Percentiles rank a stretch among this genome's conserved stretches.
Conservation (phyloP, 2,888 invertebrate species). For the Dyspetes luteomarginatus region DNA sequence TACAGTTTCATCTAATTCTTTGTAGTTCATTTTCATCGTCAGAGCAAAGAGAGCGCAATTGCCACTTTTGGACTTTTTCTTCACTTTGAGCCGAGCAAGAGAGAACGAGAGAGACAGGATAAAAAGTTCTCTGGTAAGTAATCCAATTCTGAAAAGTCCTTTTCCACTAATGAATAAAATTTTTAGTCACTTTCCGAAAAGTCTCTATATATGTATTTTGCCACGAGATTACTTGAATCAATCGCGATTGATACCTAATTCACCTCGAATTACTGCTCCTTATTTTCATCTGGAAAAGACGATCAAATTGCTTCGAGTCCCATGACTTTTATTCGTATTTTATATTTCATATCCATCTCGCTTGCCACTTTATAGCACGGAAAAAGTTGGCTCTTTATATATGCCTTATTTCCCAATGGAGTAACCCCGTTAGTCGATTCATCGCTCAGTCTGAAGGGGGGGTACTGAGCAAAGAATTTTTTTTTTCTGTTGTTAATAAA, state of each 20-base stretch:
- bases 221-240: slow-evolving; percentile 2
- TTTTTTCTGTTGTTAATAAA: neutral
- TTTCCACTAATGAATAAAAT: slow-evolving; percentile 41
- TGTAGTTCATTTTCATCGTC: neutral
- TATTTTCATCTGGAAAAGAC: neutral
- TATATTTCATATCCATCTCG: neutral
- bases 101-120: slow-evolving; percentile 18
- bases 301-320: slow-evolving; percentile 7
- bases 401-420: neutral
- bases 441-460: neutral
- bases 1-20: neutral
- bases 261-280: neutral
- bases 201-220: neutral
- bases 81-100: neutral
- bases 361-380: neutral
- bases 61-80: neutral
- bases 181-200: neutral
- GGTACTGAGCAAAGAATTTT: neutral
- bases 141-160: slow-evolving; percentile 40
- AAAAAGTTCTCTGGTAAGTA: slow-evolving; percentile 15
- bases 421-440: neutral
- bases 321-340: slow-evolving; percentile 4
- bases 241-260: slow-evolving; percentile 27
- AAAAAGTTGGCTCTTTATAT: neutral
- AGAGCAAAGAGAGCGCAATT: neutral